A percentile compares a stretch with the other conserved stretches of the same genome.
Conservation (phyloP, 2,113 vertebrate genomes). For the Lipophrys pholis region DNA sequence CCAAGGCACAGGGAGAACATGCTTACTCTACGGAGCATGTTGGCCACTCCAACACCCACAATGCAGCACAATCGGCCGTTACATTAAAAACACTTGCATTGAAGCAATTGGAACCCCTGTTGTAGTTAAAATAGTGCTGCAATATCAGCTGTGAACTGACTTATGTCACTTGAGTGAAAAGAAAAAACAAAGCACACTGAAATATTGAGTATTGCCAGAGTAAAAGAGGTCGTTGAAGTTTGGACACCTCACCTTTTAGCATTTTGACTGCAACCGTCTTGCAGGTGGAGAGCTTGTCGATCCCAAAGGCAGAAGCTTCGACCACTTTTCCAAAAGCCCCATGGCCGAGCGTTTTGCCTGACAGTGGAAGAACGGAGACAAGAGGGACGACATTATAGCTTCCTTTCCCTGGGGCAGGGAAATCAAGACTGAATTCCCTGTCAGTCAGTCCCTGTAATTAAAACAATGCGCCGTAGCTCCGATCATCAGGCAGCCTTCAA, state of each 20-base stretch:
- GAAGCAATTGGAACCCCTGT: too few relatives aligned
- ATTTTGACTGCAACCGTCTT: constrained; percentile 98
- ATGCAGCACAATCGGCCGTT: too few relatives aligned
- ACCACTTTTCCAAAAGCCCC: constrained; percentile 97
- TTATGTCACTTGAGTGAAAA: too few relatives aligned
- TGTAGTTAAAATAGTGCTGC: too few relatives aligned
- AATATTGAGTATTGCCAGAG: too few relatives aligned
- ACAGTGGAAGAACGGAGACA: constrained; percentile 28
- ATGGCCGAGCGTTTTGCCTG: constrained; percentile 95
- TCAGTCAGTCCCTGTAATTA: constrained; percentile 70
- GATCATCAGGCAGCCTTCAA: constrained; percentile 46
- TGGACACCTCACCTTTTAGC: constrained; percentile 88
- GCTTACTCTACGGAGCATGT: too few relatives aligned
- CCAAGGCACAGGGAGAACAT: too few relatives aligned
- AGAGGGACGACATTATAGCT: constrained; percentile 40
- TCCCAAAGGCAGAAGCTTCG: constrained; percentile 95
- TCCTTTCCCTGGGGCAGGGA: constrained; percentile 47
- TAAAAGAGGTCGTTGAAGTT: too few relatives aligned
- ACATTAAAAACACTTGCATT: too few relatives aligned
- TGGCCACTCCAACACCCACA: too few relatives aligned
- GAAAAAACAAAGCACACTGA: too few relatives aligned
- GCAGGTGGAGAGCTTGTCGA: constrained; percentile 95
- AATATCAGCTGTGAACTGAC: too few relatives aligned
- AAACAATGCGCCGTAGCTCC: constrained; percentile 67
- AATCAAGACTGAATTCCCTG: constrained; percentile 56